Percentiles rank a stretch among this genome's conserved stretches.
phyloP scores from a whole-genome alignment of 2,113 vertebrate genomes.

The Neodon shergylaensis region DNA sequence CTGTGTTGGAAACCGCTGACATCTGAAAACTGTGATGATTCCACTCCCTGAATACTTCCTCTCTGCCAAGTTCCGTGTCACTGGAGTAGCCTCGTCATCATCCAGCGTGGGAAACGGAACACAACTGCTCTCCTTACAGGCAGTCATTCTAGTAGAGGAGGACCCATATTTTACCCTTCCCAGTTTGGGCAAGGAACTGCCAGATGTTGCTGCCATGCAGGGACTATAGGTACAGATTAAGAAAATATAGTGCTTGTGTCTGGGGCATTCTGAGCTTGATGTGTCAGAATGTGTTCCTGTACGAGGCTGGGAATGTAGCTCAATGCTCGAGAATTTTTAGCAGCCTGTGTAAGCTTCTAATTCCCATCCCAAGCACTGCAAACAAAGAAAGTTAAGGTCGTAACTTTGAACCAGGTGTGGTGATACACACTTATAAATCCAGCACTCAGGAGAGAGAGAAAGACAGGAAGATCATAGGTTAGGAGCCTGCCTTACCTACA shows the following conservation, averaged over 20 bases:
- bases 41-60: not conserved
- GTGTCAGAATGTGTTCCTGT: slow-evolving; percentile 15
- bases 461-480: not conserved
- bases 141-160: not conserved
- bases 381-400: not conserved
- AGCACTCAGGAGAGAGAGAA: not conserved
- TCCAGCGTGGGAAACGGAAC: not conserved
- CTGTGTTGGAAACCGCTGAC: not conserved
- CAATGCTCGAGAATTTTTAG: no score
- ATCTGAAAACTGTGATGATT: slow-evolving; percentile 12
- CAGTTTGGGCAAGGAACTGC: not conserved
- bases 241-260: slow-evolving; percentile 28
- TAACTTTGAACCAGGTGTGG: not conserved
- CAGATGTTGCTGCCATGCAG: not conserved
- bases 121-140: not conserved
- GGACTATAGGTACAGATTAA: not conserved
- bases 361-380: not conserved
- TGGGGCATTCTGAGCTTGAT: not conserved
- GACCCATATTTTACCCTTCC: not conserved
- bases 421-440: not conserved
- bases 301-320: not conserved
- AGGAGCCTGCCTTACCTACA: not conserved
- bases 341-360: no score
- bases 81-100: not conserved
- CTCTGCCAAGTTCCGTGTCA: not conserved